phyloP scores from a whole-genome alignment of 1,140 invertebrate species.

The Caenorhabditis tropicalis region DNA sequence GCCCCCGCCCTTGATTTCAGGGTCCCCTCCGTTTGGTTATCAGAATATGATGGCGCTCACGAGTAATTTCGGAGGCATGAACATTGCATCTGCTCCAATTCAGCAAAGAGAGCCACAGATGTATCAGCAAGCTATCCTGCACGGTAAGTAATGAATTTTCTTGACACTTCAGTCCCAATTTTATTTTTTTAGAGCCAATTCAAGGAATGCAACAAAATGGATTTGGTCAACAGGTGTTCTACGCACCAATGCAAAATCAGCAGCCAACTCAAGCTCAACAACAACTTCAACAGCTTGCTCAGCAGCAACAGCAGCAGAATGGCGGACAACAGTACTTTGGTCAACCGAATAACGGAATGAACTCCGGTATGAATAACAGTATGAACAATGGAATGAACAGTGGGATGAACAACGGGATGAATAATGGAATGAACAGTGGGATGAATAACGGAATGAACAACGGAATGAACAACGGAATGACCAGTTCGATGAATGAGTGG shows the following conservation, averaged over 20 bases:
- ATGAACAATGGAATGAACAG: neutral
- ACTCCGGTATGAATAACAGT: too few relatives aligned
- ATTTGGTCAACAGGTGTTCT: constrained; percentile 19
- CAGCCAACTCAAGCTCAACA: neutral
- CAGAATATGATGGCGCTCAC: constrained; percentile 39
- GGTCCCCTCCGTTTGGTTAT: constrained; percentile 34
- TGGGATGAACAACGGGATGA: too few relatives aligned
- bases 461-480: constrained; percentile 8
- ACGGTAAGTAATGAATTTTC: neutral
- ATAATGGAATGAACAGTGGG: neutral
- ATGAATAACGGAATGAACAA: neutral
- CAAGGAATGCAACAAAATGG: constrained; percentile 19
- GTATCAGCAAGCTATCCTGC: constrained; percentile 13
- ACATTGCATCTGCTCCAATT: constrained; percentile 8
- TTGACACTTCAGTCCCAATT: neutral
- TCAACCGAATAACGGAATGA: neutral
- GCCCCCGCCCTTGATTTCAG: constrained; percentile 27
- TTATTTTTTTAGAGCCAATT: neutral
- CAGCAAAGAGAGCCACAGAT: neutral
- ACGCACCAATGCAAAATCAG: neutral
- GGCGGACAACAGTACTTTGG: neutral
- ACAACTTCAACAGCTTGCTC: neutral
- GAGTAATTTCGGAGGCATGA: constrained; percentile 14
- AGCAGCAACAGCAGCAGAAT: neutral
- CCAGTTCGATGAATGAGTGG: neutral